Evolutionary conservation across 2,888 invertebrate genomes (phyloP), one percentile per base, ranked within the genome.

Genomic region (Parthenolecanium corni): DNA sequence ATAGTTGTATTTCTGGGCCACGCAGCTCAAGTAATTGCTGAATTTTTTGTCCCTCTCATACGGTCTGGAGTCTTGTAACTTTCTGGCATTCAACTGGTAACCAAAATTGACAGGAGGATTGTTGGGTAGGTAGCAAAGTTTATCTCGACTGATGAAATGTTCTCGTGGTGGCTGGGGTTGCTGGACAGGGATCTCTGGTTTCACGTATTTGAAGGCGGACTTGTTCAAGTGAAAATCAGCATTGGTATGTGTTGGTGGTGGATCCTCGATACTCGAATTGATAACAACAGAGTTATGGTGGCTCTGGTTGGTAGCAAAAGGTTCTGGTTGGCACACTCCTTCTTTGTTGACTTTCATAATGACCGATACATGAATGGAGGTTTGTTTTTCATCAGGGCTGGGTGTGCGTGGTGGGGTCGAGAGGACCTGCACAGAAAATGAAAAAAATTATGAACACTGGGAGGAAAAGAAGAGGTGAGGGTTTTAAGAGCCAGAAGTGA

Each of bases 341-440:
- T 88, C 85, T 66, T 85, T 84, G 73, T 85, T 84, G 6, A 86
- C 89, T 68, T 82, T 82, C 87, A 89, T 90, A 68, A 91, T 91
- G 67, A 92, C 91, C 12, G 89, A 89, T 78, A 58, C 80, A 75
- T 73, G 72, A 64, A 72, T 69, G 3, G 71, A 68, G 2, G 72
- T 71, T 42, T 52, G 16, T 16, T 62, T 38, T 25, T 71, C 71
- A 73, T 70, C 78, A 6, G 80, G 80, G 66, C 75, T 76, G 4
- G 74, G 72, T 20, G 71, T 71, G 44, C 71, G 66, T 21, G 81
- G 81, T 49, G 81, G 81, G 65, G 74, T 74, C 23, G 79, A 78
- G 23, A 56, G 40, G 11, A 44, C 20, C 38, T 44, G 38, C 9
- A 31, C 9, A 64, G n/a, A 20, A 42, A 23, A 49, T 12, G 16